Evolutionary conservation across 2,888 invertebrate genomes (phyloP), one percentile per base, ranked within the genome.

Genomic region (Stenotaenia linearis): DNA sequence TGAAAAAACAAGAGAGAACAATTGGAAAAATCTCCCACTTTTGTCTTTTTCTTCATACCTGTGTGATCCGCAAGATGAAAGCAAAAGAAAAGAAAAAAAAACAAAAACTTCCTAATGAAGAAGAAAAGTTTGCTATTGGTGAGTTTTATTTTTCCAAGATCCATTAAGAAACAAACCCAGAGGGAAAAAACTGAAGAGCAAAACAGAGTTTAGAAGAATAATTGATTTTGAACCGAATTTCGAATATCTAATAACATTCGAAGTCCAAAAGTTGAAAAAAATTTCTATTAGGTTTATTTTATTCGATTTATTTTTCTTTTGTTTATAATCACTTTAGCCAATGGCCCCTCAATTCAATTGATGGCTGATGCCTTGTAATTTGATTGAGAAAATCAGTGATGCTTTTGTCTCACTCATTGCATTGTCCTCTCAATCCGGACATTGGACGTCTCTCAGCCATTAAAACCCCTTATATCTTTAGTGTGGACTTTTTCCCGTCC

Each of bases 351-450:
- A 69, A 69, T 69, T 69, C 25, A 28, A 69, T 69, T 69, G 69
- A 69, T 69, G 69, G 69, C 69, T 69, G 69, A 69, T 69, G 69
- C 28, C 69, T 5, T 69, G 69, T 69, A 69, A 69, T 69, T 69
- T 69, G 25, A 69, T 69, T 69, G 69, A 69, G 69, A 23, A 69
- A 69, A 69, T 69, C 69, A 69, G 25, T 69, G 69, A 69, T 28
- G 69, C 69, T 12, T 69, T 25, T n/a, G n/a, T 28, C 69, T 69
- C 69, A 50, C 50, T 50, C 69, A 69, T 69, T 69, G 69, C 69
- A 69, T 69, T 69, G 69, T 69, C 69, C 69, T 69, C 69, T 28
- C 69, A 69, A 69, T 69, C 69, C 25, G 69, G 69, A 69, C 69
- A 69, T 69, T 69, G 69, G 69, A 28, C 25, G 25, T 69, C 69